Evolutionary conservation across 2,888 invertebrate species (phyloP).

Genomic region (Microplitis deprimator): DNA sequence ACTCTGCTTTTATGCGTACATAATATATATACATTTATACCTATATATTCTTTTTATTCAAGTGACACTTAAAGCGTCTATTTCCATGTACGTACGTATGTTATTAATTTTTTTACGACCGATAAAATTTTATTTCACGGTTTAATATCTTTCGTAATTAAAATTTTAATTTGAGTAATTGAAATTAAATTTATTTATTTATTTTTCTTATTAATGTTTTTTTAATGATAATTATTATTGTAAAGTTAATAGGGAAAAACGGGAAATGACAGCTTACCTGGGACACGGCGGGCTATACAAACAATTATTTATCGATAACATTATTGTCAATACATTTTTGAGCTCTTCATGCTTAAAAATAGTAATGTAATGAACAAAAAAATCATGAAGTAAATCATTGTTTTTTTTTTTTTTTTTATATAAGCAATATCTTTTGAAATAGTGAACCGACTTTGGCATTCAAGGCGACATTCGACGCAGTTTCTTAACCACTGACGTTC

Average conservation of each 20-base stretch:
- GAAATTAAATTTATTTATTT: not conserved
- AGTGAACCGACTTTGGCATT: no score
- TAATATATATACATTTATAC: not conserved
- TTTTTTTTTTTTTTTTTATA: no score
- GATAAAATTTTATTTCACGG: not conserved
- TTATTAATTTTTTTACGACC: not conserved
- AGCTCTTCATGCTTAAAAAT: no score
- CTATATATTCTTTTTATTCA: not conserved
- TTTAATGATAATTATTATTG: not conserved
- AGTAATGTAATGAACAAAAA: no score
- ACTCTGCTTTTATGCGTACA: not conserved
- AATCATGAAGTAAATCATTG: no score
- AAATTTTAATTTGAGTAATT: not conserved
- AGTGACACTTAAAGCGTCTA: not conserved
- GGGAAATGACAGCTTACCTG: no score
- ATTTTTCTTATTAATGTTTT: not conserved
- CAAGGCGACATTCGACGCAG: no score
- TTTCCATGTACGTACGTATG: not conserved
- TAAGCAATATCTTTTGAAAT: no score
- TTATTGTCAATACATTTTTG: no score
- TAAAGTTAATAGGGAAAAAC: not conserved
- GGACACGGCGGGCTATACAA: no score
- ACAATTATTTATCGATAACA: no score
- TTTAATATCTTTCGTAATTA: not conserved
- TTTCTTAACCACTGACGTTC: no score